Conservation (phyloP, 2,888 invertebrate species). For the Rotaria socialis region DNA sequence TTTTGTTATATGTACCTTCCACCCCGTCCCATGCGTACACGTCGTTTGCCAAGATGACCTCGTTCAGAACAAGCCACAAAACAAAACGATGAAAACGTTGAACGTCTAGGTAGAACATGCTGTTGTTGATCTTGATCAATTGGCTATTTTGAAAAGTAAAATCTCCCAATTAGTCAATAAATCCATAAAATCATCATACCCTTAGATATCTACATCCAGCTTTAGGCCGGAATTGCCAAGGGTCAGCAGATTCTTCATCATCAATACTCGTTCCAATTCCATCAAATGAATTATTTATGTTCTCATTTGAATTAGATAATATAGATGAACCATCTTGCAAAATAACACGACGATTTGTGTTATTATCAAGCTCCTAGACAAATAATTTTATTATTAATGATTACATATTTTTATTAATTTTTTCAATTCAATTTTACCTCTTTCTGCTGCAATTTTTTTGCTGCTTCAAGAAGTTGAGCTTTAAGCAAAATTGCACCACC, state of each 20-base stretch:
- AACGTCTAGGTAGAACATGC: neutral
- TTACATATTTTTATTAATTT: neutral
- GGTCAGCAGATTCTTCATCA: neutral
- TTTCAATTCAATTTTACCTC: neutral
- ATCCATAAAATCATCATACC: neutral
- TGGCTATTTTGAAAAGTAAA: neutral
- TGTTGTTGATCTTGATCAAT: slow-evolving; percentile 6
- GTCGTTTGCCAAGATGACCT: slow-evolving; percentile 12
- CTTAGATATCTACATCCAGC: slow-evolving; percentile 31
- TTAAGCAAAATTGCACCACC: neutral
- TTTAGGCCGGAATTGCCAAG: slow-evolving; percentile 30
- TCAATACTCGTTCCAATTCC: slow-evolving; percentile 9
- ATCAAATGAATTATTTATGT: neutral
- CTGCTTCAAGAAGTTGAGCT: slow-evolving; percentile 18
- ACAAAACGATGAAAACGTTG: neutral
- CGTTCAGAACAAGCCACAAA: slow-evolving; percentile 14
- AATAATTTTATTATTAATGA: neutral
- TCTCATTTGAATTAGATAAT: neutral
- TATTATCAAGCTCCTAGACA: neutral
- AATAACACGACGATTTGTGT: slow-evolving; percentile 15
- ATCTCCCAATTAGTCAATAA: neutral
- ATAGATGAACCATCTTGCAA: slow-evolving; percentile 14
- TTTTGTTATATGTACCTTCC: neutral
- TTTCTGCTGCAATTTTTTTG: slow-evolving; percentile 11
- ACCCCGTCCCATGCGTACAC: neutral